phyloP scores from a whole-genome alignment of 1,140 invertebrate species.

The Leptinotarsa texana region DNA sequence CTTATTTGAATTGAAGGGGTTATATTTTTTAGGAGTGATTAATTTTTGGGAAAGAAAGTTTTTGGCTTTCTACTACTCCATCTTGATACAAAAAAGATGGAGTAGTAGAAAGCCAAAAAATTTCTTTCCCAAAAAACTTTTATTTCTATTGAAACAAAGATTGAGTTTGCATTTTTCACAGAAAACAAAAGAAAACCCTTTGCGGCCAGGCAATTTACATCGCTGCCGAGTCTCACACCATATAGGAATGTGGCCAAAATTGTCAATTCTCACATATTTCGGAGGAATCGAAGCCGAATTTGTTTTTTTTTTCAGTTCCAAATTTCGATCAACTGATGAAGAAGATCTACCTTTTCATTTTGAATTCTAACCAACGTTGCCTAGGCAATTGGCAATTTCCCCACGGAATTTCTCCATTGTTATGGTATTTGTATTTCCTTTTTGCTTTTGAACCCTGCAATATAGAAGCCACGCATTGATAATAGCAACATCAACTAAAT shows the following conservation, averaged over 20 bases:
- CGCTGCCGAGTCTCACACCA: neutral
- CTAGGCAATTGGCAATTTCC: neutral
- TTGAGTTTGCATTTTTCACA: neutral
- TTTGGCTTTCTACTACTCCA: too few relatives aligned
- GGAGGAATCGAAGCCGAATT: neutral
- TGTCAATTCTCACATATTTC: neutral
- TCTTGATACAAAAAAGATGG: too few relatives aligned
- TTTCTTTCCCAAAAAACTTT: too few relatives aligned
- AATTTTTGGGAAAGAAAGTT: too few relatives aligned
- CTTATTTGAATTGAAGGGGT: too few relatives aligned
- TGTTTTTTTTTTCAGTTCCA: neutral
- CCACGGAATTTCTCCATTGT: neutral
- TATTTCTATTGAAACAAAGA: neutral
- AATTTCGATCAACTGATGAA: neutral
- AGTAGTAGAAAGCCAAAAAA: too few relatives aligned
- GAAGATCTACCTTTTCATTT: neutral
- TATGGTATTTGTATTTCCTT: neutral
- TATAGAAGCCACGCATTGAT: conserved; percentile 43
- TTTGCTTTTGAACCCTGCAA: conserved; percentile 49
- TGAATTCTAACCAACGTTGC: neutral
- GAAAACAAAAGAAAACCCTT: neutral
- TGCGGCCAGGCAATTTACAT: neutral
- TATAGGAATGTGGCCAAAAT: neutral
- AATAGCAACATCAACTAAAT: conserved; percentile 40
- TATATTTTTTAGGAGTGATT: too few relatives aligned